phyloP scores from a whole-genome alignment of 2,888 invertebrate species.

The Crocallis elinguaria region DNA sequence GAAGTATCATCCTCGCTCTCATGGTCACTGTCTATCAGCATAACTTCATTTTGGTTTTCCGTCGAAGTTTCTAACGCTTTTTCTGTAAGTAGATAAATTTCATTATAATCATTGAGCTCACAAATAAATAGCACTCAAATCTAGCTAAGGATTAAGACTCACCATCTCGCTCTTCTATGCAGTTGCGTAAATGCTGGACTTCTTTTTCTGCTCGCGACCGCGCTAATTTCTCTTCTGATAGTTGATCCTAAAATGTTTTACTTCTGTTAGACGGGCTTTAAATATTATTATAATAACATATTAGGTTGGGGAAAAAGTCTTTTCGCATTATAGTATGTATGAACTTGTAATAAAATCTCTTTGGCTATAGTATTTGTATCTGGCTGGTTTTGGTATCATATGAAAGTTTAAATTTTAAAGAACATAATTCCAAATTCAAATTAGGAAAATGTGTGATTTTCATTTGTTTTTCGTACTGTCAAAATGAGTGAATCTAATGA shows the following conservation, averaged over 20 bases:
- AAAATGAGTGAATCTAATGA: no score
- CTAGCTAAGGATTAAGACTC: conserved; percentile 18
- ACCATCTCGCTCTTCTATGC: conserved; percentile 73
- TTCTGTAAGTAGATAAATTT: conserved; percentile 60
- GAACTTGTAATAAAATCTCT: no score
- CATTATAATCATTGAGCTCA: no score
- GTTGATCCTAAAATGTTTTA: conserved; percentile 53
- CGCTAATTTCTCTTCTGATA: conserved; percentile 58
- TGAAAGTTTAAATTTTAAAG: no score
- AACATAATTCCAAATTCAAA: no score
- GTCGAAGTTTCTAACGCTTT: conserved; percentile 50
- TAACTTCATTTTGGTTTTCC: conserved; percentile 44
- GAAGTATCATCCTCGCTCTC: conserved; percentile 57
- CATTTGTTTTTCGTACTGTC: no score
- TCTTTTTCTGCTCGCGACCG: conserved; percentile 62
- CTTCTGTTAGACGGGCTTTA: neutral
- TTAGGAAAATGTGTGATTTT: no score
- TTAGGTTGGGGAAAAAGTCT: no score
- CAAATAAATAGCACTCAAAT: no score
- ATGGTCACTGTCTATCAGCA: conserved; percentile 59
- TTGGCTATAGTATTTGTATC: no score
- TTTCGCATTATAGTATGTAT: no score
- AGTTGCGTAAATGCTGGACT: conserved; percentile 62
- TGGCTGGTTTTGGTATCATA: no score
- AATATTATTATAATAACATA: neutral